These are phyloP conservation scores for Pogonomyrmex californicus DNA, from an alignment of 1,140 invertebrate genomes.

Conservation along the genomic window DNA sequence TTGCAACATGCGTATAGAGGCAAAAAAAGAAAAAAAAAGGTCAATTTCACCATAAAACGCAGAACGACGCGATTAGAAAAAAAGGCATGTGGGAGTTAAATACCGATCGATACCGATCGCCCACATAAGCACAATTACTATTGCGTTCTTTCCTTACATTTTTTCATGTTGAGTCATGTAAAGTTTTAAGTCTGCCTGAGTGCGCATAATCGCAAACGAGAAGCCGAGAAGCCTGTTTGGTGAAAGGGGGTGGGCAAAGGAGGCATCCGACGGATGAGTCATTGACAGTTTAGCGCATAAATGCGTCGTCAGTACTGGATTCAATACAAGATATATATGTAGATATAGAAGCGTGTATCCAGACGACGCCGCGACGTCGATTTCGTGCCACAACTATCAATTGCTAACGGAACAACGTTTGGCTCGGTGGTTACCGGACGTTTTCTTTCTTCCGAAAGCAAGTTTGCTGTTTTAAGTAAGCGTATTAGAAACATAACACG, in stretches of 20 bases:
- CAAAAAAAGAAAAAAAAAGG: not conserved
- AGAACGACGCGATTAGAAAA: slow-evolving; percentile 11
- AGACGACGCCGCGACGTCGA: slow-evolving; percentile 3
- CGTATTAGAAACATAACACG: not conserved
- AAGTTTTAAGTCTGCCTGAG: slow-evolving; percentile 46
- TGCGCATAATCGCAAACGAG: slow-evolving; percentile 37
- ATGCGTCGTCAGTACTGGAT: slow-evolving; percentile 52
- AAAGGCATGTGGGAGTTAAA: slow-evolving; percentile 28
- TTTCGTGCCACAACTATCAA: slow-evolving; percentile 52
- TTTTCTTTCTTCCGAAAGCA: not conserved
- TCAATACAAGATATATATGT: slow-evolving; percentile 36
- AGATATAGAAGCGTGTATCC: not conserved
- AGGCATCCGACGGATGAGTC: slow-evolving; percentile 58
- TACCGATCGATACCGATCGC: slow-evolving; percentile 30
- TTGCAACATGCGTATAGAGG: not conserved
- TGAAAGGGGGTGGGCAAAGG: slow-evolving; percentile 48
- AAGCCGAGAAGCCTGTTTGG: slow-evolving; percentile 7
- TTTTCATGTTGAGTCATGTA: slow-evolving; percentile 42
- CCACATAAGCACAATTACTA: slow-evolving; percentile 38
- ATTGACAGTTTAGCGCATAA: slow-evolving; percentile 64
- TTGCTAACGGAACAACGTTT: slow-evolving; percentile 19
- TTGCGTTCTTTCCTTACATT: slow-evolving; percentile 49
- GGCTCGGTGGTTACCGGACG: not conserved
- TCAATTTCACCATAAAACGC: slow-evolving; percentile 25
- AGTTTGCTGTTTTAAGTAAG: not conserved